phyloP scores from a whole-genome alignment of 2,888 invertebrate species.

The Eledone cirrhosa region DNA sequence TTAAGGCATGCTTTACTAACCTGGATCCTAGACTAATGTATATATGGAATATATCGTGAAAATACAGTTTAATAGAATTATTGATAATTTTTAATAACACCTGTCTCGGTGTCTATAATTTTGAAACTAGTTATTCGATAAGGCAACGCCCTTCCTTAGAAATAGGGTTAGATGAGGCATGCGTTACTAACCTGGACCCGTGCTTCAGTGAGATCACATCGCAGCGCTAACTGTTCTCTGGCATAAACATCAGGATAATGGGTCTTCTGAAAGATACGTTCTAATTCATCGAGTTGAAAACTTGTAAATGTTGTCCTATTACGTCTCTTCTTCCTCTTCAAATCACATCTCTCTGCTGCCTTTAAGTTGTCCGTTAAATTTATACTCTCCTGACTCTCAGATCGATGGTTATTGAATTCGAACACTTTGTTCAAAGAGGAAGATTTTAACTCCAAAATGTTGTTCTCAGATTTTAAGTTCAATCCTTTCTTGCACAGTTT shows the following conservation, averaged over 20 bases:
- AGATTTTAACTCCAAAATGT: neutral
- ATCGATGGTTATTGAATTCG: neutral
- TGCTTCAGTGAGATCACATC: slow-evolving; percentile 66
- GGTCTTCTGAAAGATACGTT: slow-evolving; percentile 66
- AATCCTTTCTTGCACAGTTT: neutral
- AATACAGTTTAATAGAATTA: no score
- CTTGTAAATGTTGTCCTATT: slow-evolving; percentile 67
- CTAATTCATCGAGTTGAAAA: slow-evolving; percentile 67
- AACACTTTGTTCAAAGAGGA: slow-evolving; percentile 4
- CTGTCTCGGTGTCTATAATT: no score
- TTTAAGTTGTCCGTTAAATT: slow-evolving; percentile 2
- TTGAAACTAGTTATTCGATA: no score
- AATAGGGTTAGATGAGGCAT: no score
- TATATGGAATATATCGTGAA: no score
- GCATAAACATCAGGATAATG: slow-evolving; percentile 68
- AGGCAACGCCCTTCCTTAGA: no score
- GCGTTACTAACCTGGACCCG: slow-evolving; percentile 66
- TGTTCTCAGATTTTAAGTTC: neutral
- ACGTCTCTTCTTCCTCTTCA: slow-evolving; percentile 64
- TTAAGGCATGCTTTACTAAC: no score
- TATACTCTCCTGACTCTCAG: neutral
- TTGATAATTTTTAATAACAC: no score
- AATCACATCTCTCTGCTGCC: slow-evolving; percentile 42
- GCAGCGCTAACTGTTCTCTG: slow-evolving; percentile 64
- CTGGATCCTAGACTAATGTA: no score